Evolutionary conservation across 2,797 vertebrate genomes (phyloP).

Genomic region (Sebastiscus tertius): DNA sequence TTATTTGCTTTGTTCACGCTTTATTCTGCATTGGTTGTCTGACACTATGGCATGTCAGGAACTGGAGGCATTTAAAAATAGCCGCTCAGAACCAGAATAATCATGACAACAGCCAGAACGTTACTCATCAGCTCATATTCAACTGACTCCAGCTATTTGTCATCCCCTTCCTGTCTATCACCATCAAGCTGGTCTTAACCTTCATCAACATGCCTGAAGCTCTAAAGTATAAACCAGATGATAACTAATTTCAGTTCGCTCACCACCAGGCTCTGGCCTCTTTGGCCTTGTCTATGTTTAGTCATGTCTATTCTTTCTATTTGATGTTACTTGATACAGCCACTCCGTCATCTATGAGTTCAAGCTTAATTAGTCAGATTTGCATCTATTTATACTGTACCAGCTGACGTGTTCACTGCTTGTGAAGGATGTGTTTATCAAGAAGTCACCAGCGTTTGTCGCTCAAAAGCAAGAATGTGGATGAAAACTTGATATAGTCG

Average conservation of each 20-base stretch:
- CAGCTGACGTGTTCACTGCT: conserved; percentile 69
- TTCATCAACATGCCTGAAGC: conserved; percentile 21
- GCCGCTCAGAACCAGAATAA: background rate
- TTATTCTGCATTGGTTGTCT: background rate
- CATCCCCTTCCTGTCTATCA: conserved; percentile 11
- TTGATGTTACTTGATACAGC: conserved; percentile 68
- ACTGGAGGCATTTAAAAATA: conserved; percentile 27
- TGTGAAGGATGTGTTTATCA: conserved; percentile 67
- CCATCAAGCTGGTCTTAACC: background rate
- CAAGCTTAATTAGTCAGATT: conserved; percentile 70
- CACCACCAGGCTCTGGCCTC: background rate
- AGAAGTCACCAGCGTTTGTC: conserved; percentile 41
- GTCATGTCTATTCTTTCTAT: conserved; percentile 67
- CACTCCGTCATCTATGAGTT: conserved; percentile 57
- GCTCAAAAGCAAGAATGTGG: conserved; percentile 24
- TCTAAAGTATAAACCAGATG: conserved; percentile 33
- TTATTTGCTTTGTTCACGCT: conserved; percentile 1
- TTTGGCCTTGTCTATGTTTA: conserved; percentile 67
- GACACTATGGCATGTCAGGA: background rate
- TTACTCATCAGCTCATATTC: background rate
- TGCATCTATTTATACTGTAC: conserved; percentile 71
- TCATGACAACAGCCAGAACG: background rate
- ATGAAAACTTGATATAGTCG: conserved; percentile 22
- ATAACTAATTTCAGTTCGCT: conserved; percentile 32
- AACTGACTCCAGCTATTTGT: conserved; percentile 5